Evolutionary conservation across 1,140 invertebrate genomes (phyloP).

Genomic region (Potamilus streckersoni): DNA sequence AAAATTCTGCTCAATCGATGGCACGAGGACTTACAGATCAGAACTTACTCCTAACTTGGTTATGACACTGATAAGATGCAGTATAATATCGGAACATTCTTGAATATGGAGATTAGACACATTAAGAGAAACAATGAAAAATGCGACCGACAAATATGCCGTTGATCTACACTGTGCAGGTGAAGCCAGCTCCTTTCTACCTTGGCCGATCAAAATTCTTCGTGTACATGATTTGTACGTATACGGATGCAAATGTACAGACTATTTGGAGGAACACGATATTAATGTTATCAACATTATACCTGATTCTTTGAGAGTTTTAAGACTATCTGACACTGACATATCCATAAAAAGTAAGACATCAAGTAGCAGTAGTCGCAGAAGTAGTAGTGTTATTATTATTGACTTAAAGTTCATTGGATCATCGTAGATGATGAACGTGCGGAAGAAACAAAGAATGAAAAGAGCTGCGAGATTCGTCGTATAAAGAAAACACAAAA

Average conservation of each 20-base stretch:
- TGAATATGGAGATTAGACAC: constrained; percentile 28
- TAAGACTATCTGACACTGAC: constrained; percentile 14
- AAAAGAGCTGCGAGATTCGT: no score
- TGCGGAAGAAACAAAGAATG: no score
- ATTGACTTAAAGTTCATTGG: no score
- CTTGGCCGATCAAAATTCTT: constrained; percentile 33
- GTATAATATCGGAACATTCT: constrained; percentile 8
- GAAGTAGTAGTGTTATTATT: no score
- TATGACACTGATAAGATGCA: constrained; percentile 15
- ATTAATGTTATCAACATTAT: constrained; percentile 2
- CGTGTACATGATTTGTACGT: constrained; percentile 22
- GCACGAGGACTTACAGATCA: constrained; percentile 10
- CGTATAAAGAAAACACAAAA: no score
- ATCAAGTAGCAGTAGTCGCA: no score
- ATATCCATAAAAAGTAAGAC: constrained; percentile 12
- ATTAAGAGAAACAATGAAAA: constrained; percentile 17
- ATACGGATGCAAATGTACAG: constrained; percentile 19
- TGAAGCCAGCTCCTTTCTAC: constrained; percentile 23
- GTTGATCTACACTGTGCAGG: constrained; percentile 30
- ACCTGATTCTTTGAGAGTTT: constrained; percentile 24
- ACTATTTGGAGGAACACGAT: constrained; percentile 31
- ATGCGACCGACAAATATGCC: constrained; percentile 10
- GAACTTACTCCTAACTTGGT: constrained; percentile 2
- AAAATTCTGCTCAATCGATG: constrained; percentile 4
- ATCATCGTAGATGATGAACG: no score